Evolutionary conservation across 1,140 invertebrate species (phyloP).

Genomic region (Aphidius gifuensis): DNA sequence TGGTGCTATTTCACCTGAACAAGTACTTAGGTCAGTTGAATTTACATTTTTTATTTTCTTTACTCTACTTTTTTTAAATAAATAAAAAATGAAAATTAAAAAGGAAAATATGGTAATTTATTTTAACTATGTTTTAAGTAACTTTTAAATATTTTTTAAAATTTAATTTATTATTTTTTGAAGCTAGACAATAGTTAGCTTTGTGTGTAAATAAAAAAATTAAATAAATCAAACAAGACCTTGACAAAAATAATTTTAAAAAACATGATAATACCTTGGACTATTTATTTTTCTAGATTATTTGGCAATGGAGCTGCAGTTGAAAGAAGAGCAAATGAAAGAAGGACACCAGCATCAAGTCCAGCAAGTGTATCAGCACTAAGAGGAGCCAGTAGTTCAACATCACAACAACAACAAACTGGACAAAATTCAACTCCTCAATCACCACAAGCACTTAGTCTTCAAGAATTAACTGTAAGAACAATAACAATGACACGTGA

Average conservation of each 20-base stretch:
- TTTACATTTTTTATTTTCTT: not conserved
- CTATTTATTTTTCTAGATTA: slow-evolving; percentile 30
- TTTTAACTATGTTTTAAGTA: not conserved
- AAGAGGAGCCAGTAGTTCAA: slow-evolving; percentile 36
- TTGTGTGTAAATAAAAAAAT: not conserved
- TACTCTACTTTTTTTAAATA: too few species aligned
- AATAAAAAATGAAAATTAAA: too few species aligned
- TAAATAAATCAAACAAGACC: not conserved
- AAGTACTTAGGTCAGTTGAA: slow-evolving; percentile 60
- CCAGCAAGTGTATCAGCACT: slow-evolving; percentile 59
- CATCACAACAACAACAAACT: slow-evolving; percentile 33
- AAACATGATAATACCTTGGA: too few species aligned
- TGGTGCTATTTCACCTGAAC: slow-evolving; percentile 73
- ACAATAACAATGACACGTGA: slow-evolving; percentile 81
- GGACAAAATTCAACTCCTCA: slow-evolving; percentile 31
- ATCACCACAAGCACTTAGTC: slow-evolving; percentile 60
- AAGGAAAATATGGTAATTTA: not conserved
- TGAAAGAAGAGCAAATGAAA: slow-evolving; percentile 44
- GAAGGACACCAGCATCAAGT: slow-evolving; percentile 70
- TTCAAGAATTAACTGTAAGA: slow-evolving; percentile 73
- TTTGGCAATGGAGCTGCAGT: slow-evolving; percentile 44
- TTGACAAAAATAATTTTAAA: too few species aligned
- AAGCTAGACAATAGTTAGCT: not conserved
- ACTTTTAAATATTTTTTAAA: not conserved
- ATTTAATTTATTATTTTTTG: not conserved